Evolutionary conservation across 2,113 vertebrate species (phyloP), one percentile per base, ranked within the genome.

Genomic region (Colistium nudipinnis): DNA sequence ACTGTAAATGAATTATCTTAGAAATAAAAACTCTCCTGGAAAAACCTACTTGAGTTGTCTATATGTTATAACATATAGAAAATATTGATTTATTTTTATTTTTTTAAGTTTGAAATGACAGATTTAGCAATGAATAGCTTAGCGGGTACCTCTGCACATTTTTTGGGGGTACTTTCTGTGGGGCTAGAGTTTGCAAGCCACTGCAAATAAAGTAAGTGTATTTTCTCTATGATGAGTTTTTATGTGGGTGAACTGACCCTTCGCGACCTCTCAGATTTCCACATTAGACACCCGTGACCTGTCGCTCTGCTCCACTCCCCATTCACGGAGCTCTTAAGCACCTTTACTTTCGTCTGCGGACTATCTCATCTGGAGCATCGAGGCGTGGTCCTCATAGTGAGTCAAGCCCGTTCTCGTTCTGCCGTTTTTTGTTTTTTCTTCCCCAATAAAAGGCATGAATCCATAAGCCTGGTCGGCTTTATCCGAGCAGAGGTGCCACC

Each of bases 401-500:
- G 38, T 69, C 62, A 76, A 80, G 57, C 51, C 39, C 54, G 52
- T 68, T 44, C 72, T 76, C 74, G 61, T 84, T 68, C 62, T 77
- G 55, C 65, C 82, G 78, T 75, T 45, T 22, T 47, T 6, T 80
- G 56, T 74, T 61, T 78, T n/a, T n/a, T n/a, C n/a, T n/a, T n/a
- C n/a, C n/a, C 30, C 59, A 81, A 85, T 86, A 78, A 84, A 81
- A 78, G 44, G 65, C 62, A 56, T 52, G 77, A 80, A 84, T 87
- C 79, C 75, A 63, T 76, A 72, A 81, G 22, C 60, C 63, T 64
- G 57, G 69, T 78, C 66, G 49, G 57, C 36, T 80, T 80, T 63
- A 72, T 86, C 78, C 55, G n/a, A 68, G 82, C 74, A 83, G 74
- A 60, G 69, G 72, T 88, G 84, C 81, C 88, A 84, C 80, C 62